Base-by-base conservation (phyloP, 2,888 invertebrate species). In the Standfussiana lucernea region DNA sequence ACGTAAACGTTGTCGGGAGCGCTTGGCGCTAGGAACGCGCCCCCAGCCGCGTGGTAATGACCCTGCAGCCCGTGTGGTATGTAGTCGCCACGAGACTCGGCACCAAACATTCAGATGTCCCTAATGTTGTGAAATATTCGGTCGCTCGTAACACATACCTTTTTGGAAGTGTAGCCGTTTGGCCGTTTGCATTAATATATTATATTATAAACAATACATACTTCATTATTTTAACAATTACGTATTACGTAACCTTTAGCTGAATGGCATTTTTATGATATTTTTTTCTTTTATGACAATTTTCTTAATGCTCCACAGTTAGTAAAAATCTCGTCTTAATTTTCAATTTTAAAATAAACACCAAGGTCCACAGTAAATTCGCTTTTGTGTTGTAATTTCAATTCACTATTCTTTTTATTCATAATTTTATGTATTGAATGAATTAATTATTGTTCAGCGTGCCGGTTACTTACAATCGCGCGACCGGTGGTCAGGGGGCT, bases 1-100 rank as follows among this genome's bases (percentile, higher is more conserved):
- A 92, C 88, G 86, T 91, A 92, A 92, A 91, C 89, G 89, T 88
- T 87, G 89, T 86, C 88, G 86, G 90, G 88, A 86, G 82, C 85
- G 84, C 84, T 86, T 84, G 87, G 81, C 89, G 88, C 85, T 90
- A 88, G 88, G 88, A 89, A 84, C 91, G 91, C 90, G 90, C 91
- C 91, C 92, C 91, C 90, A 89, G 88, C 86, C 90, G 91, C 89
- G 92, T 91, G 93, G 93, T 94, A 93, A 93, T 93, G 93, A 93
- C 92, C 93, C 91, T 91, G 90, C 89, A 76, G 61, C 86, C 90
- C 73, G 75, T 89, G 86, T 82, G 91, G 92, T 92, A 92, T 86
- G 92, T 91, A 91, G 83, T 89, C 74, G 88, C 72, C 76, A 77
- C 77, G 71, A 74, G 70, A 53, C 68, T 62, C 45, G 40, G 40